These are phyloP conservation scores for Cathartes aura DNA, from an alignment of 2,113 vertebrate species.

Conservation along the genomic window DNA sequence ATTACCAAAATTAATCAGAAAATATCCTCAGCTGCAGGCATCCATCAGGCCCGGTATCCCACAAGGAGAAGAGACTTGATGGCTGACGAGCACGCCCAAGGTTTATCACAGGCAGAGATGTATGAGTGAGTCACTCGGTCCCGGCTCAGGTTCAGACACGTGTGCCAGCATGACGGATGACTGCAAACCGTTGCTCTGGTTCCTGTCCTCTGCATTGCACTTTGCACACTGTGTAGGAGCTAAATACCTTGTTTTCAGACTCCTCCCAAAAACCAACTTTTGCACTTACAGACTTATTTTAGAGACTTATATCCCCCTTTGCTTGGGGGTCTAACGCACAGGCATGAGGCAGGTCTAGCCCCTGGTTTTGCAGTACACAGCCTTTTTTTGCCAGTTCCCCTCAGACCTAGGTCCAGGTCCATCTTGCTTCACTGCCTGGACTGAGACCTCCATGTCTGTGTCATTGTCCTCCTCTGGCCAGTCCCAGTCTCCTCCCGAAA, in stretches of 20 bases:
- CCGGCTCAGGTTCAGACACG: neutral
- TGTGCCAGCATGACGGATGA: accelerated
- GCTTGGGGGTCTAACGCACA: neutral
- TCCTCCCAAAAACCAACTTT: neutral
- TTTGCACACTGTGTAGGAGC: neutral
- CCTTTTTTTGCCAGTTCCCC: neutral
- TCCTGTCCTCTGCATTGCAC: neutral
- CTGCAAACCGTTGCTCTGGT: neutral
- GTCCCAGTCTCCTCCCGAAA: neutral
- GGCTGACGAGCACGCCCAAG: neutral
- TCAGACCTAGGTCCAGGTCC: neutral
- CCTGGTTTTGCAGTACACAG: neutral
- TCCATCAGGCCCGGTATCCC: neutral
- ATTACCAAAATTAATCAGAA: neutral
- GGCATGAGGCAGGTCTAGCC: neutral
- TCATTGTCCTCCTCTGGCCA: neutral
- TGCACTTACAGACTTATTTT: neutral
- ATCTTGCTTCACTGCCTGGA: neutral
- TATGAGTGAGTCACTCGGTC: neutral
- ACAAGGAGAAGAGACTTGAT: neutral
- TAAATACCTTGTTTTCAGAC: neutral
- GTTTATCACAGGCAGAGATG: neutral
- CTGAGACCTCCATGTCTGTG: neutral
- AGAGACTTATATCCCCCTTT: neutral
- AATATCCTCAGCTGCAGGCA: neutral